Base-by-base conservation (phyloP, 2,888 invertebrate species). In the Eupeodes latifasciatus region DNA sequence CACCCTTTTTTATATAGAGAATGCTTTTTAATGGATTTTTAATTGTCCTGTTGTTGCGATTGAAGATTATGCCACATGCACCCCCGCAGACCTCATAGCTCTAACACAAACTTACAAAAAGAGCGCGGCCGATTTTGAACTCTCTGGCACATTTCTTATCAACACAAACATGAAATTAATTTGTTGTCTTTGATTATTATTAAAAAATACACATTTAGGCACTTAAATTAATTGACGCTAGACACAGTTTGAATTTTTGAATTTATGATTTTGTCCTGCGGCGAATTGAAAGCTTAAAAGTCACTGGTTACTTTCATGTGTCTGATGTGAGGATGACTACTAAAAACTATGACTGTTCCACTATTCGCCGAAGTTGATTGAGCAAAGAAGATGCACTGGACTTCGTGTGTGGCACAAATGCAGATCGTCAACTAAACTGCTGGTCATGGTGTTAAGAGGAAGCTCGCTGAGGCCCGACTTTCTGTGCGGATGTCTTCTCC, bases 31-130 rank as follows among this genome's bases (percentile, higher is more conserved):
- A 81, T 85, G 82, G 77, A 80, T 79, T 86, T 89, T 85, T 85
- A 89, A 86, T 85, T 85, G 85, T 85, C 89, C 82, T 85, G 85
- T 77, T 89, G 82, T 83, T 81, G 66, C 81, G 89, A 87, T 87
- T 89, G 84, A 79, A 84, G 86, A 88, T 88, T 88, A 85, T 85
- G 53, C 77, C 69, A 71, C 62, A 67, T 64, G 67, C 72, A 66
- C 67, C 55, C 78, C 74, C 74, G 69, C 80, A 62, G 62, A 67
- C 67, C 16, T 11, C 44, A 61, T 34, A 44, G 5, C 55, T 19
- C 55, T 19, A 19, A 12, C 51, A 27, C 19, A 47, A 19, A n/a
- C 67, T 55, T 40, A 55, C 40, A 40, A 16, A 69, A 40, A 69
- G 69, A 57, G 76, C 76, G 84, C 86, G 89, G 89, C 80, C 71